Percentiles rank a stretch among this genome's conserved stretches.
These are phyloP conservation scores for Chauna torquata DNA, from an alignment of 2,113 vertebrate genomes.

Conservation along the genomic window DNA sequence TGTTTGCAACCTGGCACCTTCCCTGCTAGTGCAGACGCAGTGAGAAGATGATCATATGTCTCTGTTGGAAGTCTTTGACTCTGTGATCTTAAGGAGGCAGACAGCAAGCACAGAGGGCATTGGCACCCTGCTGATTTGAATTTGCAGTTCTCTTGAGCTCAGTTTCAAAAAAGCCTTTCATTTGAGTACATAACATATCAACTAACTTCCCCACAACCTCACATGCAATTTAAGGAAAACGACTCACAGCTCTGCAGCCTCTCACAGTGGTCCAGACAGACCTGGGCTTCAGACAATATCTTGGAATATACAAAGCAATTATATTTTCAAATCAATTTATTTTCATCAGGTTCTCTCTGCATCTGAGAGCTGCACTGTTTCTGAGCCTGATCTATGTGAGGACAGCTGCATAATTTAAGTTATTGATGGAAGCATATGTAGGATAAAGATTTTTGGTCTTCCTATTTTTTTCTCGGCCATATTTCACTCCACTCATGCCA, in stretches of 20 bases:
- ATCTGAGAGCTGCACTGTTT: conserved; percentile 58
- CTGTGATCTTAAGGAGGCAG: conserved; percentile 57
- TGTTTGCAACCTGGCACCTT: neutral
- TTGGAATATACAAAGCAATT: conserved; percentile 64
- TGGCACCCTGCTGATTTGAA: conserved; percentile 66
- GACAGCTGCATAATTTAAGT: conserved; percentile 69
- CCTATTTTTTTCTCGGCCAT: conserved; percentile 50
- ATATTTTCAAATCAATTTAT: conserved; percentile 67
- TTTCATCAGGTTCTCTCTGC: conserved; percentile 62
- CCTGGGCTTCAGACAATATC: conserved; percentile 8
- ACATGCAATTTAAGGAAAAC: conserved; percentile 48
- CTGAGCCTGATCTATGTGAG: conserved; percentile 46
- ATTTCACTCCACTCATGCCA: conserved; percentile 15
- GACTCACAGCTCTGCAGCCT: conserved; percentile 67
- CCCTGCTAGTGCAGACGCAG: neutral
- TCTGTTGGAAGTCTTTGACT: conserved; percentile 70
- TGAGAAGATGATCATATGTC: conserved; percentile 14
- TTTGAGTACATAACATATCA: conserved; percentile 76
- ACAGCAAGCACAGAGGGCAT: conserved; percentile 66
- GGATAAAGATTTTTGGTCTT: conserved; percentile 60
- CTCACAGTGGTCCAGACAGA: conserved; percentile 47
- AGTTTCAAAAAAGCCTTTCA: conserved; percentile 71
- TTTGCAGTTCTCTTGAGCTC: conserved; percentile 68
- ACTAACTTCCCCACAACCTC: conserved; percentile 61
- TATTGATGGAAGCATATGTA: conserved; percentile 65